These are phyloP conservation scores for Aldrovandia affinis DNA, from an alignment of 2,797 vertebrate genomes.

Conservation along the genomic window DNA sequence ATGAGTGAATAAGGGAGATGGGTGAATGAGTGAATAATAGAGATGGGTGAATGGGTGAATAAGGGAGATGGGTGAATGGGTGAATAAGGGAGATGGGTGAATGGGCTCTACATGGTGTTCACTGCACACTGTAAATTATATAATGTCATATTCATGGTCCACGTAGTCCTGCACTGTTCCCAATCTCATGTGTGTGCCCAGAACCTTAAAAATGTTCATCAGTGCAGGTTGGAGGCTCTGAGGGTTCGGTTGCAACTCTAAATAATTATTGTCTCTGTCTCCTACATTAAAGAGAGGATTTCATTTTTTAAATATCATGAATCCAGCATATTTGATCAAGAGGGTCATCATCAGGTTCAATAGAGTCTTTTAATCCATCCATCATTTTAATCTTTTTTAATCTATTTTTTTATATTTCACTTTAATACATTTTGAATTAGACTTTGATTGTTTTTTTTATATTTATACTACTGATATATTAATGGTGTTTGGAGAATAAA, in stretches of 20 bases:
- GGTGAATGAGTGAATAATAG: constrained; percentile 25
- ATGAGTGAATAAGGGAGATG: neutral
- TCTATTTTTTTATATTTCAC: too few species aligned
- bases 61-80: too few species aligned
- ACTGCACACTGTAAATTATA: constrained; percentile 5
- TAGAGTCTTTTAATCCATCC: neutral
- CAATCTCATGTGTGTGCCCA: too few species aligned
- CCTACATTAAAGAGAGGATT: neutral
- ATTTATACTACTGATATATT: too few species aligned
- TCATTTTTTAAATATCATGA: neutral
- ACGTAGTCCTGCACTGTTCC: neutral
- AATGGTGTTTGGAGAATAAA: too few species aligned
- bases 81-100: constrained; percentile 1
- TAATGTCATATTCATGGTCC: neutral
- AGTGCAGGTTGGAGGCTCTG: neutral
- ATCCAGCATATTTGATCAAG: neutral
- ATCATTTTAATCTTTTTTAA: neutral
- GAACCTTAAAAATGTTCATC: too few species aligned
- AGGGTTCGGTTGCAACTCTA: neutral
- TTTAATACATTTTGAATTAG: too few species aligned
- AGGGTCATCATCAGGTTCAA: neutral
- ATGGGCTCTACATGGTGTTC: neutral
- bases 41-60: constrained; percentile 30
- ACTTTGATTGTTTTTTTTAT: too few species aligned
- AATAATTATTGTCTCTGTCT: neutral